A percentile compares a stretch with the other conserved stretches of the same genome.
Conservation (phyloP, 2,113 vertebrate genomes). For the Oncorhynchus kisutch region DNA sequence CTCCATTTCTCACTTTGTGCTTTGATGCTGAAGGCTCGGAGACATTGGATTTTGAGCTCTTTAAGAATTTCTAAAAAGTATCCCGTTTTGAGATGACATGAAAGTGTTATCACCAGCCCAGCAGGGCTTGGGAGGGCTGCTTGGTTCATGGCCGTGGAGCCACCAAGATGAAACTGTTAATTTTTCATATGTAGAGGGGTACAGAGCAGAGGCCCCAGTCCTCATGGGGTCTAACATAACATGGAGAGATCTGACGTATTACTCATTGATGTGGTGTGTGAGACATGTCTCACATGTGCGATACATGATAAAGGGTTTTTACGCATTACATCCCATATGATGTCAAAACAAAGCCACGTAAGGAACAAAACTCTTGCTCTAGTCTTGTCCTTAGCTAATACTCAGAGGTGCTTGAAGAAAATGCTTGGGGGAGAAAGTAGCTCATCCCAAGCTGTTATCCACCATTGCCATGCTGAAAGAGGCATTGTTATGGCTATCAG, state of each 20-base stretch:
- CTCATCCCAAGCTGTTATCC: background rate
- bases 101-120: slow-evolving; percentile 24
- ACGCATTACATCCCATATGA: background rate
- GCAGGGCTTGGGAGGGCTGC: background rate
- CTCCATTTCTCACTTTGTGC: background rate
- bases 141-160: slow-evolving; percentile 23
- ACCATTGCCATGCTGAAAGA: slow-evolving; percentile 30
- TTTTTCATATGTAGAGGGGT: slow-evolving; percentile 27
- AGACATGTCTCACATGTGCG: background rate
- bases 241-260: slow-evolving; percentile 5
- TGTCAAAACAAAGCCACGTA: background rate
- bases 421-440: background rate
- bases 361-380: background rate
- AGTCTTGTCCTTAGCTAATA: background rate
- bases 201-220: background rate
- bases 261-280: slow-evolving; percentile 5
- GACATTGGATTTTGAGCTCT: slow-evolving; percentile 36
- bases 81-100: slow-evolving; percentile 29
- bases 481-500: slow-evolving; percentile 12
- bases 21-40: slow-evolving; percentile 47
- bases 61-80: slow-evolving; percentile 50
- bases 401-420: background rate
- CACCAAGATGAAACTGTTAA: slow-evolving; percentile 1
- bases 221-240: slow-evolving; percentile 1
- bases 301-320: background rate